These are phyloP conservation scores for Eupithecia insigniata DNA, from an alignment of 2,888 invertebrate species.

Conservation along the genomic window DNA sequence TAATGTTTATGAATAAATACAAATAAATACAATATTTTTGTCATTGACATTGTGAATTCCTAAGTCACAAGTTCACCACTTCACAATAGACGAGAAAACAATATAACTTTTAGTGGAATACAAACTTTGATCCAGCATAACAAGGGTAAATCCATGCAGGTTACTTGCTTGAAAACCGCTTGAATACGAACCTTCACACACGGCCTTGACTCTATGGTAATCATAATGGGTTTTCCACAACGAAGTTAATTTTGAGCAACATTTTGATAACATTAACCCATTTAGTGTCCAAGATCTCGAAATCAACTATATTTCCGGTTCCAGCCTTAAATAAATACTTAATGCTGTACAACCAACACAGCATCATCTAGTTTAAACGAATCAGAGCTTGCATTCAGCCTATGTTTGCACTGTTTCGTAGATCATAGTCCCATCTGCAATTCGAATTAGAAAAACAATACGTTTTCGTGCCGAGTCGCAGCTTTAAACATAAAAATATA, in stretches of 20 bases:
- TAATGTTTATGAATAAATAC: too few species aligned
- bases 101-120: slow-evolving; percentile 4
- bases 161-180: slow-evolving; percentile 7
- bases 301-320: too few species aligned
- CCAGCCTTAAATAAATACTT: too few species aligned
- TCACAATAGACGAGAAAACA: slow-evolving; percentile 7
- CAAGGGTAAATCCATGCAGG: slow-evolving; percentile 22
- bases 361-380: too few species aligned
- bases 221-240: background rate
- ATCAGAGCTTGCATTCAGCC: too few species aligned
- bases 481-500: too few species aligned
- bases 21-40: background rate
- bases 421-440: too few species aligned
- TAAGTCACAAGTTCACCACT: background rate
- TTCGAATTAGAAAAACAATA: too few species aligned
- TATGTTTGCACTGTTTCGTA: too few species aligned
- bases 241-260: background rate
- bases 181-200: slow-evolving; percentile 12
- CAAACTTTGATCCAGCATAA: slow-evolving; percentile 16
- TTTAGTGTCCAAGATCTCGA: background rate
- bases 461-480: too few species aligned
- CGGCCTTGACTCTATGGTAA: background rate
- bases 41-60: background rate
- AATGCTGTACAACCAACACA: too few species aligned
- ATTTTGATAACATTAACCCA: background rate